Evolutionary conservation across 2,888 invertebrate genomes (phyloP), one percentile per base, ranked within the genome.

Genomic region (Erebia palarica): DNA sequence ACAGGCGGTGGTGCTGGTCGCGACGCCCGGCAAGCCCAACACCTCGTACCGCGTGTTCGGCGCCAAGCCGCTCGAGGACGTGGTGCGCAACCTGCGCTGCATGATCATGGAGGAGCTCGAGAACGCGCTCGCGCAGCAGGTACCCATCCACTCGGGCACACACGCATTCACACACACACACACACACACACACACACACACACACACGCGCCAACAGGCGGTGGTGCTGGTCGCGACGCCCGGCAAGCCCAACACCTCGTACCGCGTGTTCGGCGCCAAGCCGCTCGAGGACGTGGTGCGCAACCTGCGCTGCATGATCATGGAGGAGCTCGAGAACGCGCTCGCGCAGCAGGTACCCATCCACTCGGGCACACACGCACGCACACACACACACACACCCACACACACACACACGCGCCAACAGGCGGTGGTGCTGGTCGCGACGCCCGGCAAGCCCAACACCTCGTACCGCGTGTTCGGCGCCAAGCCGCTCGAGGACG

Each of bases 11-110:
- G 98, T 99, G 65, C 93, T 99, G 83, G 98, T 99, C 72, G 98
- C 98, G 65, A 99, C 98, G 36, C 99, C 99, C 0, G 98, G 99
- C 65, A 98, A 99, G 92, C 97, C 98, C 77, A 97, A 97, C 91
- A 98, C 98, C 72, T 98, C 98, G 85, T 99, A 98, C 92, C 98
- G 98, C 90, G 98, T 98, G 78, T 99, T 99, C 87, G 97, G 99
- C 27, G 99, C 99, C 75, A 99, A 99, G 90, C 99, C 99, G 11
- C 93, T 99, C 21, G 99, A 99, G 92, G 98, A 98, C 94, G 98
- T 99, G 77, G 97, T 98, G 75, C 96, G 98, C 82, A 98, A 97
- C 91, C 94, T 98, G 75, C 95, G 97, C 82, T 96, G 96, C 81
- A 96, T 97, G 94, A 97, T 99, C 80, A 98, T 99, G 97, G 97